Percentiles rank a stretch among this genome's conserved stretches.
Conservation (phyloP, 2,888 invertebrate species). For the Macaria liturata region DNA sequence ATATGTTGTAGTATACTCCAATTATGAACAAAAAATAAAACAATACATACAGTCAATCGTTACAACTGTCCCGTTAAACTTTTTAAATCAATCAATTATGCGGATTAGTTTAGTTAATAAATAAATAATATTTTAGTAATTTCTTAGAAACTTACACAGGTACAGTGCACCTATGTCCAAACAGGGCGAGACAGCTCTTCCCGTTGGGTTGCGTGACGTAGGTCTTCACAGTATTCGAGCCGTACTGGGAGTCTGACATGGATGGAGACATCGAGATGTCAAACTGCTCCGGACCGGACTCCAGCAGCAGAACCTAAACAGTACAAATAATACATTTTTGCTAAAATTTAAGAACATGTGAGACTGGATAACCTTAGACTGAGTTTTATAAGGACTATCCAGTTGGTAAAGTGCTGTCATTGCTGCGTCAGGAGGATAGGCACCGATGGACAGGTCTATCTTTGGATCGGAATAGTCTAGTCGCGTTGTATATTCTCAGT, state of each 20-base stretch:
- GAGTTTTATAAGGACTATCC: too few relatives aligned
- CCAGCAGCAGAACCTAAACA: conserved; percentile 82
- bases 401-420: too few relatives aligned
- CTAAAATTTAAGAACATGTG: too few relatives aligned
- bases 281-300: conserved; percentile 86
- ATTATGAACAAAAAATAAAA: background rate
- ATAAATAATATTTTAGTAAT: too few relatives aligned
- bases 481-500: too few relatives aligned
- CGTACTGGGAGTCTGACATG: conserved; percentile 78
- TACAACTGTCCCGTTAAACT: background rate
- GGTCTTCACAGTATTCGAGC: conserved; percentile 86
- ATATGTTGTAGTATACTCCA: background rate
- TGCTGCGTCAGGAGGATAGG: too few relatives aligned
- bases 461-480: too few relatives aligned
- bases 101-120: background rate
- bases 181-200: conserved; percentile 79
- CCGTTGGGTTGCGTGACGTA: conserved; percentile 84
- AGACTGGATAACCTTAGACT: too few relatives aligned
- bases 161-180: conserved; percentile 82
- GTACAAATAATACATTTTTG: too few relatives aligned
- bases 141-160: conserved; percentile 48
- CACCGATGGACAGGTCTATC: too few relatives aligned
- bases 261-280: conserved; percentile 84
- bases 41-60: background rate
- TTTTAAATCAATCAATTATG: background rate